Base-by-base conservation (phyloP, 2,888 invertebrate species). In the Heliconius ethilla region DNA sequence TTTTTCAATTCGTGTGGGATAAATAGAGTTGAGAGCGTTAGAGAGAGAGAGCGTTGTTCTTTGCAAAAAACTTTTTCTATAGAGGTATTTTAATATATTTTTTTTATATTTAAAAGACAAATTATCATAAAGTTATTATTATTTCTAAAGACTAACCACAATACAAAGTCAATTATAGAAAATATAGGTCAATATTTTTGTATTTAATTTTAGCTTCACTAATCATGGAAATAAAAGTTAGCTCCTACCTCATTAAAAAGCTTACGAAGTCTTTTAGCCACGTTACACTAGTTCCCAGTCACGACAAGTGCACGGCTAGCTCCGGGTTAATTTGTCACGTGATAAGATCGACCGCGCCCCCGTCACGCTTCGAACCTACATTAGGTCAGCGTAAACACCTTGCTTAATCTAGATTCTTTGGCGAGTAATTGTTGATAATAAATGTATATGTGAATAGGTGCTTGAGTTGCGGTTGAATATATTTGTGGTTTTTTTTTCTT, bases 311-410 rank as follows among this genome's bases (percentile, higher is more conserved):
- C 67, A 29, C 69, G 75, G 78, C 63, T 62, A 70, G 78, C 63
- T 62, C 59, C 70, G 77, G 72, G 79, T 79, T 81, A 79, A 79
- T 79, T 81, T 81, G 81, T 81, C 77, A 79, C 51, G 37, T 25
- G 81, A 81, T 81, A 81, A 79, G 66, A 81, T 81, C 81, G 55
- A 29, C 73, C 79, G 62, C 76, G 74, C 78, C 78, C 75, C 69
- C 65, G 59, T 76, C 78, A 73, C 74, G 70, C 78, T 80, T 70
- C 70, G 63, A 15, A 37, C 78, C 69, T 75, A 75, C 75, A 72
- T 70, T 74, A 51, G 74, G 70, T 62, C 74, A 76, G 63, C 72
- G 66, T 51, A 77, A 77, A 77, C 65, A 65, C 55, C 59, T 29
- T 67, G 73, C 37, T 66, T 73, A 67, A 59, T 33, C 55, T 67